Conservation (phyloP, 1,140 invertebrate genomes). For the Scylla paramamosain region DNA sequence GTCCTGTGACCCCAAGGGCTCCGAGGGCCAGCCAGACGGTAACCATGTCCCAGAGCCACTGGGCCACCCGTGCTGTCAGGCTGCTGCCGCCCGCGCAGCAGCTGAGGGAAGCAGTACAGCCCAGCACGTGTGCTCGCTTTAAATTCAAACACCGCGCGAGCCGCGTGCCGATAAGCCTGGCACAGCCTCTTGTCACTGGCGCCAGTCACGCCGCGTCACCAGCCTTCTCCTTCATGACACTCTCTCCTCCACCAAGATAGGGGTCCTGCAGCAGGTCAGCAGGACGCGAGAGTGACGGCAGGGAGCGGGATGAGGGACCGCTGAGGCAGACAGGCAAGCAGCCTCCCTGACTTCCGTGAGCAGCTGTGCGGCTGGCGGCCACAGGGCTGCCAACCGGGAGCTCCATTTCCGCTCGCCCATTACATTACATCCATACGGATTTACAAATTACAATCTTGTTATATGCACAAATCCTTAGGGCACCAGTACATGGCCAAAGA, state of each 20-base stretch:
- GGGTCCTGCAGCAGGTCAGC: neutral
- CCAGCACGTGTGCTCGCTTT: conserved; percentile 60
- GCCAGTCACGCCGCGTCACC: too few relatives aligned
- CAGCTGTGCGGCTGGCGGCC: conserved; percentile 57
- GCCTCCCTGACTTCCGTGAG: conserved; percentile 39
- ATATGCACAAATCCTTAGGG: neutral
- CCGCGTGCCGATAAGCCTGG: conserved; percentile 52
- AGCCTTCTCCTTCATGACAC: neutral
- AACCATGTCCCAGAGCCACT: neutral
- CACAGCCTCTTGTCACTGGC: neutral
- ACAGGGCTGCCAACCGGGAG: conserved; percentile 65
- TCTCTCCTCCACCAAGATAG: neutral
- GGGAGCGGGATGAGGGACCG: neutral
- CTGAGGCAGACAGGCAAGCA: neutral
- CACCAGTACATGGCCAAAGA: neutral
- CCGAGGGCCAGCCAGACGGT: conserved; percentile 9
- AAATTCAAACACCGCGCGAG: conserved; percentile 74
- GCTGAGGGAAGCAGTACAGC: neutral
- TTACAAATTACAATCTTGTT: neutral
- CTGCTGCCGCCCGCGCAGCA: neutral
- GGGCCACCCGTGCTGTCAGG: neutral
- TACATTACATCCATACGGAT: neutral
- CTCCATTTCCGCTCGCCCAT: conserved; percentile 52
- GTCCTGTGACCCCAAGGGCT: neutral
- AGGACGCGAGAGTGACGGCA: neutral